Base-by-base conservation (phyloP, 2,797 vertebrate genomes). In the Neosilurus hyrtlii region DNA sequence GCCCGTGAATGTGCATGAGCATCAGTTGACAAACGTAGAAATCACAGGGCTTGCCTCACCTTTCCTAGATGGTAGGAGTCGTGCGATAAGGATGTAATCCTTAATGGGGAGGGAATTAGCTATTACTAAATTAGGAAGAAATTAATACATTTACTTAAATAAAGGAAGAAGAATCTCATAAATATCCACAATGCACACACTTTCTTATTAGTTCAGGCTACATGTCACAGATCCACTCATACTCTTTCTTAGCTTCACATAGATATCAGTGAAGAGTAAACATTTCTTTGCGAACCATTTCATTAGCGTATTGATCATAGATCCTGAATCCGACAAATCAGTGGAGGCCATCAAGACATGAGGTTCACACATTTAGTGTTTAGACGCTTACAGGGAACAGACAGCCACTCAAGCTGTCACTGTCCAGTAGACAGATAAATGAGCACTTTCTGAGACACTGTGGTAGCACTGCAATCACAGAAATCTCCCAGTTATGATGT, bases 261-360 rank as follows among this genome's bases (percentile, higher is more conserved):
- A 52, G 67, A 49, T 62, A 62, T 77, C 63, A 73, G 30, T 74
- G 51, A 49, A 24, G 43, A 30, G 37, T 59, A 68, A 57, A 51
- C 59, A 83, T 82, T 81, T 77, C 49, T 30, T 81, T 78, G 59
- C 16, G 86, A 85, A 86, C 70, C 84, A 91, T 93, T 93, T 92
- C 92, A 94, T 93, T 89, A 92, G 91, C 87, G 91, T 91, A 92
- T 93, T 90, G 91, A 94, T 90, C 73, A 63, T 49, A 16, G 20
- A 20, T 54, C 77, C 35, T 78, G 83, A 89, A 91, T 90, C 91
- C 91, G 90, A 90, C 88, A 90, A 91, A 93, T 88, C 86, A 84
- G 86, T 88, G 88, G 82, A 83, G 86, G 85, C 83, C 84, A 85
- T 86, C 82, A 56, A 84, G 88, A 88, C 74, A 9, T 82, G 85